Conservation (phyloP, 2,888 invertebrate genomes). For the Leucophora obtusa region DNA sequence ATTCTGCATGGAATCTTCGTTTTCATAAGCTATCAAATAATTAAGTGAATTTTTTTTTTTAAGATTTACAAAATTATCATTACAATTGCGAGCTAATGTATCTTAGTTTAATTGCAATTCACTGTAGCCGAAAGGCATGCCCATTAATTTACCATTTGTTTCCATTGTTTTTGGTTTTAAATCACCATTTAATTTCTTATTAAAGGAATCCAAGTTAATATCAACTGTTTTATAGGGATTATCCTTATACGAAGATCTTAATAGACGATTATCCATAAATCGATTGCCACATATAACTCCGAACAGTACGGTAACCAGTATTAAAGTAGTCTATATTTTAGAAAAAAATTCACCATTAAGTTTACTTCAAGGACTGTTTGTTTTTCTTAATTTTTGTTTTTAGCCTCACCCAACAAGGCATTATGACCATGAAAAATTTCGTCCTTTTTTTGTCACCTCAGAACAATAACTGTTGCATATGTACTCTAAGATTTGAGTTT, state of each 20-base stretch:
- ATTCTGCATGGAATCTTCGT: constrained; percentile 13
- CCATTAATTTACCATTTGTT: not conserved
- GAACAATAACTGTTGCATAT: constrained; percentile 10
- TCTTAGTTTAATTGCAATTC: constrained; percentile 16
- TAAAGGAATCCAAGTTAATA: not conserved
- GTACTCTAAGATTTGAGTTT: constrained; percentile 19
- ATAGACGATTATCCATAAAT: constrained; percentile 60
- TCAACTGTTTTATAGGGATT: constrained; percentile 17
- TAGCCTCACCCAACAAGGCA: constrained; percentile 63
- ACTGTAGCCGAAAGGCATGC: constrained; percentile 1
- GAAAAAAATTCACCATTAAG: not conserved
- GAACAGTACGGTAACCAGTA: constrained; percentile 61
- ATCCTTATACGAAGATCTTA: constrained; percentile 26
- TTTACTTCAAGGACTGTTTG: constrained; percentile 1
- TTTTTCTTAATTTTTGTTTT: constrained; percentile 14
- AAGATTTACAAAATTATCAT: constrained; percentile 22
- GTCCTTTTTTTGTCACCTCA: constrained; percentile 29
- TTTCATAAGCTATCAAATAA: constrained; percentile 21
- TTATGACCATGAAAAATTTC: constrained; percentile 28
- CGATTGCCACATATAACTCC: constrained; percentile 65
- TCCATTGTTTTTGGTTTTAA: constrained; percentile 20
- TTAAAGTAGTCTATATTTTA: constrained; percentile 54
- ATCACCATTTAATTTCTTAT: constrained; percentile 15
- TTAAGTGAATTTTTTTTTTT: constrained; percentile 24
- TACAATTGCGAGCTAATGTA: constrained; percentile 20